Evolutionary conservation across 2,888 invertebrate species (phyloP), one percentile per base, ranked within the genome.

Genomic region (Scaptomyza parva): DNA sequence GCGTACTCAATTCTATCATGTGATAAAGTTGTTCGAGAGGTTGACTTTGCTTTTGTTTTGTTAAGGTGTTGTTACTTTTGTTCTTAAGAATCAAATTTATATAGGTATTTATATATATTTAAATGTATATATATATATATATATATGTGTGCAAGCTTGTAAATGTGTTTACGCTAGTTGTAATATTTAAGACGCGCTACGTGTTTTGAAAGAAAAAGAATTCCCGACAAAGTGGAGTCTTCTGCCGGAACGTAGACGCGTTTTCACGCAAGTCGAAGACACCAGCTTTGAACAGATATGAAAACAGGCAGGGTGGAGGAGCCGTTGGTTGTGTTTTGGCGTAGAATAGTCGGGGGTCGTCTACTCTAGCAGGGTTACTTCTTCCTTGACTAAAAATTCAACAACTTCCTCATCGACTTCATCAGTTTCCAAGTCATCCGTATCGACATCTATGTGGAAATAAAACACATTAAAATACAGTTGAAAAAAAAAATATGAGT

Each of bases 371-470:
- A 95, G 92, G 18, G 95, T 95, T 89, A 94, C 94, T 94, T 98
- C 98, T 93, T 98, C 98, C 94, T 98, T 98, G 91, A 98, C 95
- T 94, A 99, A 97, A 95, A 98, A 98, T 95, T 99, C 98, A 89
- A 99, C 96, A 90, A 96, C 94, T 93, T 99, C 98, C 91, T 98
- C 98, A 91, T 98, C 97, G 88, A 97, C 95, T 91, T 97, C 97
- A 89, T 97, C 97, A 53, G 96, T 95, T 91, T 97, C 96, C 83
- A 97, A 92, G 91, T 96, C 96, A 92, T 98, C 98, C n/a, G 98
- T 98, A 91, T 98, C 98, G 84, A 97, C 94, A 91, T 97, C 98
- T 98, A 92, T 9, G 92, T 8, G 92, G 76, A 33, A 11, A 33
- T 28, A 3, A 20, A 14, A 39, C 1, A 30, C 2, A 40, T 40